Percentiles rank a stretch among this genome's conserved stretches.
Evolutionary conservation across 2,113 vertebrate genomes (phyloP).

Genomic region (Pimephales promelas): DNA sequence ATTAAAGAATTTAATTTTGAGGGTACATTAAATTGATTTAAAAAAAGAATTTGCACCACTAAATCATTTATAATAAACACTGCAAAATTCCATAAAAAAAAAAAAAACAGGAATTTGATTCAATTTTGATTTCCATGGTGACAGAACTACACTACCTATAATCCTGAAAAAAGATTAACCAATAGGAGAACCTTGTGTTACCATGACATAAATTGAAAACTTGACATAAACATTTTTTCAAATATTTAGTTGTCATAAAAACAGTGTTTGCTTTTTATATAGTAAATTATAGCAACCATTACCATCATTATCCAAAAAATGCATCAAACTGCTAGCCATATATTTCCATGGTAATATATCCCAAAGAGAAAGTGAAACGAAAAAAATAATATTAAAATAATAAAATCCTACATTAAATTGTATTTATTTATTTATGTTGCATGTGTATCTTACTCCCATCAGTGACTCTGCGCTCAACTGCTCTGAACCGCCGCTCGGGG

Average conservation of each 20-base stretch:
- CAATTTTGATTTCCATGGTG: no score
- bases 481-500: slow-evolving; percentile 31
- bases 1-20: no score
- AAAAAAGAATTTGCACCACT: no score
- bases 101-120: no score
- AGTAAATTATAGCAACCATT: background rate
- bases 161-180: background rate
- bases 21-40: no score
- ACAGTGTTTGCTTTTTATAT: background rate
- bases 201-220: background rate
- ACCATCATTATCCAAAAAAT: background rate
- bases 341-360: background rate
- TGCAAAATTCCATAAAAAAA: no score
- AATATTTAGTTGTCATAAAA: background rate
- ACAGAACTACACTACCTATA: background rate
- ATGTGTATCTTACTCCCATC: slow-evolving; percentile 1
- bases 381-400: background rate
- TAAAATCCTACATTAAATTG: background rate
- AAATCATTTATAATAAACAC: no score
- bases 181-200: background rate
- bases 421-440: background rate
- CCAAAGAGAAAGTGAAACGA: background rate
- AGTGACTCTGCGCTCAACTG: slow-evolving; percentile 55
- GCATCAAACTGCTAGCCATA: background rate
- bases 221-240: background rate